These are phyloP conservation scores for Drosophila melanosoma DNA, from an alignment of 2,888 invertebrate species.

Conservation along the genomic window DNA sequence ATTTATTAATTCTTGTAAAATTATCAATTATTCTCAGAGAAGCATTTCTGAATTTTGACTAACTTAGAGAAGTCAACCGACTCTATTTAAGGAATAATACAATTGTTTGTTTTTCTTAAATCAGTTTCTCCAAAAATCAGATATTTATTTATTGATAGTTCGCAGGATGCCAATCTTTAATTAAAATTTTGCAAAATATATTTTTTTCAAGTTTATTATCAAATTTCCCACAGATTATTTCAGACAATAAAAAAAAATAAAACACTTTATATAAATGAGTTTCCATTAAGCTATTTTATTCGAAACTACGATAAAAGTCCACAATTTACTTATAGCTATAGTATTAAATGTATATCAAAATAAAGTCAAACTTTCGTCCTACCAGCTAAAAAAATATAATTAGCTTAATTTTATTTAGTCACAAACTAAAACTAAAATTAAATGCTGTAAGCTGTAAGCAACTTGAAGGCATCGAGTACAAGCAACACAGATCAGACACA, in stretches of 20 bases:
- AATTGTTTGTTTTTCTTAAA: too few species aligned
- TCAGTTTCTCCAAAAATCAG: too few species aligned
- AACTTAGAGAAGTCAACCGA: background rate
- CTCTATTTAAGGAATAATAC: background rate
- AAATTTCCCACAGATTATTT: background rate
- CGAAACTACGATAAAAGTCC: slow-evolving; percentile 66
- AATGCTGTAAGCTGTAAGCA: slow-evolving; percentile 65
- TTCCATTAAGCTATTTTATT: slow-evolving; percentile 68
- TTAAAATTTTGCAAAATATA: background rate
- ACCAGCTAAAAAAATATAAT: slow-evolving; percentile 32
- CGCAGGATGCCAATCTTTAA: background rate
- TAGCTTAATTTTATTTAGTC: slow-evolving; percentile 39
- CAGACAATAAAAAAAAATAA: background rate
- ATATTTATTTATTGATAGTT: background rate
- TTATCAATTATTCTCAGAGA: background rate
- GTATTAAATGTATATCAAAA: slow-evolving; percentile 38
- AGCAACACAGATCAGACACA: slow-evolving; percentile 71
- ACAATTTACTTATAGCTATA: slow-evolving; percentile 54
- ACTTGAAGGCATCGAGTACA: slow-evolving; percentile 65
- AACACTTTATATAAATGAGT: slow-evolving; percentile 4
- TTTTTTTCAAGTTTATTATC: background rate
- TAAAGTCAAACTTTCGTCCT: slow-evolving; percentile 72
- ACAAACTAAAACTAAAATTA: slow-evolving; percentile 34
- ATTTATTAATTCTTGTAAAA: background rate
- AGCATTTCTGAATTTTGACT: background rate